phyloP scores from a whole-genome alignment of 2,113 vertebrate species.

The Sisor rabdophorus region DNA sequence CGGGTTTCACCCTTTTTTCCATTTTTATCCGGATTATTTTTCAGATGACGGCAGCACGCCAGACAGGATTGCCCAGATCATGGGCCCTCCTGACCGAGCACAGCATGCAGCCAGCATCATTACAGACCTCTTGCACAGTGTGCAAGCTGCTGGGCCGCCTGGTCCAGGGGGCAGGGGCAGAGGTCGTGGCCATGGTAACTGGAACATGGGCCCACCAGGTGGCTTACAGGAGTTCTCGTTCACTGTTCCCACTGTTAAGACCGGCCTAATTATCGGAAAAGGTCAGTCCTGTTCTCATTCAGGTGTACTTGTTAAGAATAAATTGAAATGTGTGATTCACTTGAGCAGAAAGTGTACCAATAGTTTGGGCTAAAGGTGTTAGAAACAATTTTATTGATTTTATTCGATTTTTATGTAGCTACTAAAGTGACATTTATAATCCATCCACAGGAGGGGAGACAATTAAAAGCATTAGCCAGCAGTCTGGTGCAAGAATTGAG shows the following conservation, averaged over 20 bases:
- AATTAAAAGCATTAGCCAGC: constrained; percentile 96
- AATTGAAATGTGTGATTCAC: not conserved
- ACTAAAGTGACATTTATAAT: too few species aligned
- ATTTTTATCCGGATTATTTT: not conserved
- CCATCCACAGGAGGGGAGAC: constrained; percentile 85
- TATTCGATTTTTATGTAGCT: not conserved
- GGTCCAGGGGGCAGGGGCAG: constrained; percentile 91
- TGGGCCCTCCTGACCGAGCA: constrained; percentile 91
- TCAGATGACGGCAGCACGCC: constrained; percentile 96
- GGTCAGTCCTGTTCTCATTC: constrained; percentile 56
- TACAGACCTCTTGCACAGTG: constrained; percentile 91
- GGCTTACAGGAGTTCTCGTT: constrained; percentile 97
- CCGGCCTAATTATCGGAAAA: constrained; percentile 98
- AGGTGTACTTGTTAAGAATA: not conserved
- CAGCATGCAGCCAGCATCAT: constrained; percentile 97
- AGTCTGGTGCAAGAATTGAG: constrained; percentile 94
- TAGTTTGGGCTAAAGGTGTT: not conserved
- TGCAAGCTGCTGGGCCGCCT: constrained; percentile 92
- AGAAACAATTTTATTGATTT: not conserved
- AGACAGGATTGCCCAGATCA: constrained; percentile 97
- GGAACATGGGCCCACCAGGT: constrained; percentile 98
- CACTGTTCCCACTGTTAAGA: constrained; percentile 96
- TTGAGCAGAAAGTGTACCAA: too few species aligned
- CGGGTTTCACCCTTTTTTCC: too few species aligned
- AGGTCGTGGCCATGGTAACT: constrained; percentile 93